Base-by-base conservation (phyloP, 1,140 invertebrate species). In the Anagrus nilaparvatae region DNA sequence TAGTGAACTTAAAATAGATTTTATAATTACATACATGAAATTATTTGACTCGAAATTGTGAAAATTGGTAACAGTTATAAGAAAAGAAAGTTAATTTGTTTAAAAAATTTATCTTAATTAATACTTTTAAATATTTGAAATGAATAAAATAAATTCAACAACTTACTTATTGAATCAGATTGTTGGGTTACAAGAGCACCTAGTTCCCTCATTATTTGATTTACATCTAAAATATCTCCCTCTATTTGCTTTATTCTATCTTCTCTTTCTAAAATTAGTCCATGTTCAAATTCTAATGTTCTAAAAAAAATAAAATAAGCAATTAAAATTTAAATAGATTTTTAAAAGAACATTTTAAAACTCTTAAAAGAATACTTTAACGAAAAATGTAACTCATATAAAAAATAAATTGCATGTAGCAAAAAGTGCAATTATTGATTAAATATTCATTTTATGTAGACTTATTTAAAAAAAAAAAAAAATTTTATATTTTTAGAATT, bases 131-230 rank as follows among this genome's bases (percentile, higher is more conserved):
- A 14, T 32, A 17, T 17, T 10, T 17, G 14, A 5, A 17, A 32
- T 17, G 16, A 17, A 17, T 7, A 32, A n/a, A 16, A 34, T 27
- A n/a, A 32, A 29, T 35, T 32, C 29, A 24, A 43, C 48, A 35
- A 61, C 75, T 75, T 74, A 94, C 90, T 87, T 51, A 95, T 76
- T 40, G 75, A 70, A 49, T 87, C 79, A 24, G 78, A 82, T 68
- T 97, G 92, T 51, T 83, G 76, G 56, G 83, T 70, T 2, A 93
- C 84, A 54, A 93, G 62, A 29, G 74, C 75, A 4, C 78, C 81
- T n/a, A 97, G 67, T 51, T 91, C 82, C 44, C 82, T 78, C 81
- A 95, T 95, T 38, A 96, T 92, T 61, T 88, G 78, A 64, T 92
- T 92, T 1, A 94, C 82, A 65, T 94, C 89, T 39, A 88, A 65